Base-by-base conservation (phyloP, 2,797 vertebrate species). In the Aviceda cuculoides region DNA sequence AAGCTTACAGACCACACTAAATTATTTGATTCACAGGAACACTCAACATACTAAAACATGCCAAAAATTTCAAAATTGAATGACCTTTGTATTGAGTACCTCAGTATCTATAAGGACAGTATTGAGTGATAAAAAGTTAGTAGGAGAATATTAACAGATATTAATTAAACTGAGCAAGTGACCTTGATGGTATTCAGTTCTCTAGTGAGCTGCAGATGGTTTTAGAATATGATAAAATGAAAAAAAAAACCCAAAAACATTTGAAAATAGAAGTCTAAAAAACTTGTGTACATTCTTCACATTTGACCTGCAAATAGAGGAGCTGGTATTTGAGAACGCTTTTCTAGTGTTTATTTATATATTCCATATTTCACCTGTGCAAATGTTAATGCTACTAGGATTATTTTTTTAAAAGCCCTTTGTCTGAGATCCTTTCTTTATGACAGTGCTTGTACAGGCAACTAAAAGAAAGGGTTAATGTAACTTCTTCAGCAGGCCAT, bases 11-110 rank as follows among this genome's bases (percentile, higher is more conserved):
- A 86, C 59, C 56, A 90, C 77, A 95, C 94, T 94, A 97, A 97
- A 96, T 96, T 86, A 93, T 95, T 95, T 80, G 80, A 97, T 92
- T 96, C 83, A 61, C 65, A 59, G 39, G 50, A 96, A 93, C 93
- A 92, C 89, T 95, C 68, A 81, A 80, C 62, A 71, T 82, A 90
- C 35, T 50, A 73, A 89, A 95, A 91, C 90, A 80, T 92, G 83
- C 77, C 74, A 95, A 95, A 86, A 59, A 70, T 53, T 82, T 86
- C 35, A 73, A 82, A 95, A 92, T 61, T 7, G 6, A 86, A 47
- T 80, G 37, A 91, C 65, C 73, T 91, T 53, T 89, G 31, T 86
- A 85, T 87, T 4, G 3, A 93, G 52, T 77, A 79, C 39, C 53
- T 79, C 59, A 53, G 13, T 50, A 68, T 73, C 70, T 73, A 46